Evolutionary conservation across 2,113 vertebrate species (phyloP).

Genomic region (Taxidea taxus): DNA sequence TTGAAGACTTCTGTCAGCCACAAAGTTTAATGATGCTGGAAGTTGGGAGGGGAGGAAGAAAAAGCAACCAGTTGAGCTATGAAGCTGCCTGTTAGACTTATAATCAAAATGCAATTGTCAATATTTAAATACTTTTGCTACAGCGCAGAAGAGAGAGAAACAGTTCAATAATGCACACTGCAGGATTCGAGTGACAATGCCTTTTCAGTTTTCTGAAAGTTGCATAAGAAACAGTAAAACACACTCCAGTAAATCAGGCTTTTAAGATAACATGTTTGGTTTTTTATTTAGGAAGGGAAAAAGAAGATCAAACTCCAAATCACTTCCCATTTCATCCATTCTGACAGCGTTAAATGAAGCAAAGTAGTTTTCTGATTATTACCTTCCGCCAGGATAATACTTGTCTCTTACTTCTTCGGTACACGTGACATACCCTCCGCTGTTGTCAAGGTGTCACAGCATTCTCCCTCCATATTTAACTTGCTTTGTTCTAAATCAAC

Average conservation of each 20-base stretch:
- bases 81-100: slow-evolving; percentile 32
- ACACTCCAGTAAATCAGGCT: slow-evolving; percentile 42
- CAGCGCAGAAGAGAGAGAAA: slow-evolving; percentile 2
- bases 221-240: slow-evolving; percentile 23
- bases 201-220: slow-evolving; percentile 56
- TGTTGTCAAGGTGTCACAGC: slow-evolving; percentile 22
- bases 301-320: slow-evolving; percentile 39
- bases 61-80: neutral
- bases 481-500: slow-evolving; percentile 51
- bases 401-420: neutral
- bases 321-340: slow-evolving; percentile 1
- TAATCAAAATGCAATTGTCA: slow-evolving; percentile 49
- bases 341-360: slow-evolving; percentile 58
- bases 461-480: neutral
- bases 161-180: slow-evolving; percentile 28
- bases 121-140: slow-evolving; percentile 36
- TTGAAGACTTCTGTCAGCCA: neutral
- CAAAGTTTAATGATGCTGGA: slow-evolving; percentile 10
- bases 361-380: slow-evolving; percentile 50
- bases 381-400: neutral
- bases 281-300: slow-evolving; percentile 52
- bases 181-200: slow-evolving; percentile 2
- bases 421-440: neutral
- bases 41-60: neutral
- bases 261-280: slow-evolving; percentile 29